Evolutionary conservation across 2,888 invertebrate species (phyloP).

Genomic region (Tuta absoluta): DNA sequence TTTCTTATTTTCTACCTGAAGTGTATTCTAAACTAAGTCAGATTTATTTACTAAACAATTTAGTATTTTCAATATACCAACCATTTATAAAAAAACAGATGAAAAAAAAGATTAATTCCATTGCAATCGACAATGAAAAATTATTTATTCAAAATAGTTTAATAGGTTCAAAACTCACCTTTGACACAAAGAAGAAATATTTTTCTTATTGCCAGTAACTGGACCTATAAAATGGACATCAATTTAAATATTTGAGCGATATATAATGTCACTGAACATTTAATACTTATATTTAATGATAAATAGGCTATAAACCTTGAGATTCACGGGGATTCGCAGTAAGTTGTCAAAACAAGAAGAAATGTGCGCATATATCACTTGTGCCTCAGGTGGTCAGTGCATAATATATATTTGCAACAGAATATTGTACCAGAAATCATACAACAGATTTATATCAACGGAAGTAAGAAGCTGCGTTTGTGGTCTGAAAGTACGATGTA

Average conservation of each 20-base stretch:
- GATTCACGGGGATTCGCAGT: slow-evolving; percentile 4
- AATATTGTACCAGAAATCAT: slow-evolving; percentile 20
- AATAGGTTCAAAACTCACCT: background rate
- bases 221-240: background rate
- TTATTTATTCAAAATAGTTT: background rate
- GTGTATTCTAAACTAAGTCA: background rate
- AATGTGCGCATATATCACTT: slow-evolving; percentile 23
- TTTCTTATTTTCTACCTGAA: slow-evolving; percentile 35
- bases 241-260: slow-evolving; percentile 15
- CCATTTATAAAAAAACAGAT: too few species aligned
- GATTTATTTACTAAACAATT: too few species aligned
- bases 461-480: slow-evolving; percentile 9
- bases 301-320: slow-evolving; percentile 27
- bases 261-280: slow-evolving; percentile 5
- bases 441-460: background rate
- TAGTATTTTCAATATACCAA: too few species aligned
- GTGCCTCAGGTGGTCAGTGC: slow-evolving; percentile 6
- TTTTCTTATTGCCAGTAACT: background rate
- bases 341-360: slow-evolving; percentile 26
- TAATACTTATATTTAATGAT: slow-evolving; percentile 18
- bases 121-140: too few species aligned
- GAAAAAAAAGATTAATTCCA: too few species aligned
- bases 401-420: slow-evolving; percentile 25
- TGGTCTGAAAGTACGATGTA: background rate
- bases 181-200: background rate